Evolutionary conservation across 2,888 invertebrate species (phyloP).

Genomic region (Auanema sp.): DNA sequence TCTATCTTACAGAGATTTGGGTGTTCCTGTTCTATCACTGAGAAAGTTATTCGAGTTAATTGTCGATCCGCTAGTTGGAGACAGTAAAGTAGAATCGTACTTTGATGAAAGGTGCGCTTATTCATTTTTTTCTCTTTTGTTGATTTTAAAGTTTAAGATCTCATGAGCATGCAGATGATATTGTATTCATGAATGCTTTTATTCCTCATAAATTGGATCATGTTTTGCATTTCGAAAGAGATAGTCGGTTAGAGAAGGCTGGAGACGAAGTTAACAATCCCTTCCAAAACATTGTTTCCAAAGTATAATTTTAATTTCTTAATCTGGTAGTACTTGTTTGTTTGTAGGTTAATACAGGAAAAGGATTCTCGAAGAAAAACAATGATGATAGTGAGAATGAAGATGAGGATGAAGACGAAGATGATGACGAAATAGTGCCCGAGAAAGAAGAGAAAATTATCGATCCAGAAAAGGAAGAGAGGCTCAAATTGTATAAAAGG

Average conservation of each 20-base stretch:
- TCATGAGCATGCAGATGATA: conserved; percentile 75
- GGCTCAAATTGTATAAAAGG: conserved; percentile 32
- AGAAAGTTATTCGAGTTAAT: conserved; percentile 93
- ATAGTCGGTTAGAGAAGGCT: conserved; percentile 79
- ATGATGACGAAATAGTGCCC: not conserved
- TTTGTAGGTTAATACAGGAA: conserved; percentile 20
- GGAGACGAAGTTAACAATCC: conserved; percentile 71
- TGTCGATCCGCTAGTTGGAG: conserved; percentile 82
- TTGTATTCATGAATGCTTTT: conserved; percentile 70
- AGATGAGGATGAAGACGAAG: conserved; percentile 27
- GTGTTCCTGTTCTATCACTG: conserved; percentile 86
- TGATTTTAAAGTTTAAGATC: conserved; percentile 9
- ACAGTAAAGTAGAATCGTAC: conserved; percentile 40
- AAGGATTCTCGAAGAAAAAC: conserved; percentile 19
- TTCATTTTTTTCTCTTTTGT: not conserved
- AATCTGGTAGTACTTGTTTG: not conserved
- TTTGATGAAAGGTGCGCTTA: conserved; percentile 28
- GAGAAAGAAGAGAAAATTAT: too few relatives aligned
- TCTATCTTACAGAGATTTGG: conserved; percentile 78
- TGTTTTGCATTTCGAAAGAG: conserved; percentile 74
- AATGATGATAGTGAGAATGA: conserved; percentile 28
- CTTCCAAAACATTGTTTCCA: conserved; percentile 81
- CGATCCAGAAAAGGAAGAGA: conserved; percentile 25
- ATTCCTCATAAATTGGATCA: conserved; percentile 90
- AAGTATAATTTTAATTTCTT: conserved; percentile 26